Evolutionary conservation across 2,113 vertebrate genomes (phyloP).

Genomic region (Phasianus colchicus): DNA sequence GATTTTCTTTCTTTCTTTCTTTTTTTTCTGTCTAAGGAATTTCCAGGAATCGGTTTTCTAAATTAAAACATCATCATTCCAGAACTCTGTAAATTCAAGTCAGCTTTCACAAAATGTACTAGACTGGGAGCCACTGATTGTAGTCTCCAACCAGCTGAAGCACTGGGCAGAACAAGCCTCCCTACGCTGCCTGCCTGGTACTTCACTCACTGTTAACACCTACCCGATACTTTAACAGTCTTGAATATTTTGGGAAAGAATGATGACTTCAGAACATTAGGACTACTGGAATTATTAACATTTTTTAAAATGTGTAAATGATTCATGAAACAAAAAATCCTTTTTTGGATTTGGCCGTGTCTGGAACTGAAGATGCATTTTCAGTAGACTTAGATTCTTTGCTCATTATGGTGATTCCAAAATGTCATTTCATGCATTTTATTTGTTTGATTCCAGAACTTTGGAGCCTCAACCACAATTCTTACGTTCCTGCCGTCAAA

Average conservation of each 20-base stretch:
- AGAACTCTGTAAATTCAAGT: neutral
- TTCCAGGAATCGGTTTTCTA: conserved; percentile 13
- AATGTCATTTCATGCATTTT: neutral
- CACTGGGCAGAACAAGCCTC: neutral
- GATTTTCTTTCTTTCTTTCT: neutral
- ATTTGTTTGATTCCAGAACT: neutral
- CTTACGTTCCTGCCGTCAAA: neutral
- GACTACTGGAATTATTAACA: neutral
- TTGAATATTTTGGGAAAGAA: neutral
- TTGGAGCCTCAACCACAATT: neutral
- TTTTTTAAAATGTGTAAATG: neutral
- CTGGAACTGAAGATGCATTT: neutral
- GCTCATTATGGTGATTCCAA: neutral
- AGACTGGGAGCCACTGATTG: neutral
- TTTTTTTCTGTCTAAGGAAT: neutral
- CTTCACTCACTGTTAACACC: neutral
- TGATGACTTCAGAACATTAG: neutral
- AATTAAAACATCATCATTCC: conserved; percentile 14
- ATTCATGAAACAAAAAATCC: neutral
- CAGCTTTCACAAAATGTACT: neutral
- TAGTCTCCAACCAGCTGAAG: neutral
- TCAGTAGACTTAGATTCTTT: neutral
- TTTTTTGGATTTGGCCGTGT: neutral
- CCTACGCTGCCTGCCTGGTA: neutral
- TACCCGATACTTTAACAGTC: neutral